Evolutionary conservation across 1,140 invertebrate genomes (phyloP), one percentile per base, ranked within the genome.

Genomic region (Caerostris darwini): DNA sequence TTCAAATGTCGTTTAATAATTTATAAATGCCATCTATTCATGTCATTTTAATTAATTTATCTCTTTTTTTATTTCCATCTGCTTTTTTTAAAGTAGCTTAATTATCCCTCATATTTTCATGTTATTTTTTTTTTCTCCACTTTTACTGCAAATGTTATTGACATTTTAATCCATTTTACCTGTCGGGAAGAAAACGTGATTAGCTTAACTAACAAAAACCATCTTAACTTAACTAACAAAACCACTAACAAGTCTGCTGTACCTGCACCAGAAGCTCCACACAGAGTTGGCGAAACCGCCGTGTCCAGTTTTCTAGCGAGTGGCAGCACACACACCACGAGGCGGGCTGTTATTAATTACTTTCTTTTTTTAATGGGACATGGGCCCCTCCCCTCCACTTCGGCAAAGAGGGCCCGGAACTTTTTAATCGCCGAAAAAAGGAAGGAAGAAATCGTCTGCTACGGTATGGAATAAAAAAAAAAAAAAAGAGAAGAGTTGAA

Each of bases 301-400:
- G 6, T 57, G 54, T 87, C 85, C 34, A 87, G 85, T 61, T 50
- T 87, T 59, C 85, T 19, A 7, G 12, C 14, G 53, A 77, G 71
- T 34, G 19, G 53, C 56, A 87, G 8, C 59, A 59, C 82, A 85
- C 56, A 87, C 85, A 54, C 57, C 8, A 61, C 59, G 87, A 89
- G 50, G 57, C 2, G n/a, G 17, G 53, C n/a, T 34, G 89, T 81
- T 81, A 90, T 90, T 90, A 90, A 90, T 90, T 90, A 81, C 56
- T 90, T 90, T 90, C 54, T 69, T 69, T 81, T 90, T 90, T 81
- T 90, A 81, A 90, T 90, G 54, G 89, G 89, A 90, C 71, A 59
- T 14, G 8, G 12, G 53, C 67, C 89, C 89, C 89, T 90, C 89
- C 89, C 57, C 17, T 71, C n/a, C 57, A 81, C 69, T 90, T 58